phyloP scores from a whole-genome alignment of 2,113 vertebrate genomes.

The Hippocampus comes region DNA sequence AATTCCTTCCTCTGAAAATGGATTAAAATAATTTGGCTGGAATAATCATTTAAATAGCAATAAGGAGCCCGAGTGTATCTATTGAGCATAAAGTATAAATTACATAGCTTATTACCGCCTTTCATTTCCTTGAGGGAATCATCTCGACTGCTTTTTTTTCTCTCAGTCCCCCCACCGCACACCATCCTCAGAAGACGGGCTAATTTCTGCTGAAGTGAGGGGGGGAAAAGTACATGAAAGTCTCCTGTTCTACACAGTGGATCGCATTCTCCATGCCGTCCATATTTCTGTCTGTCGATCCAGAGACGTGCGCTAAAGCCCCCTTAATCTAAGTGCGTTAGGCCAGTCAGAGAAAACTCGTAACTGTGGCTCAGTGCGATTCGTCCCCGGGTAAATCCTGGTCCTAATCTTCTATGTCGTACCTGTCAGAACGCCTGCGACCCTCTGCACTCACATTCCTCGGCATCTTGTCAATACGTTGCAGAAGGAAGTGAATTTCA shows the following conservation, averaged over 20 bases:
- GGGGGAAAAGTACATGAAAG: constrained; percentile 75
- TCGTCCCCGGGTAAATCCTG: constrained; percentile 59
- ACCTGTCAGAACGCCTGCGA: constrained; percentile 64
- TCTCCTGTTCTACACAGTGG: constrained; percentile 72
- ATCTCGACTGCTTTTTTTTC: constrained; percentile 53
- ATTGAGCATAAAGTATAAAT: constrained; percentile 78
- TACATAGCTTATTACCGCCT: constrained; percentile 80
- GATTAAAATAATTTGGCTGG: constrained; percentile 80
- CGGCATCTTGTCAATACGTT: constrained; percentile 64
- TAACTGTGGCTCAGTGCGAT: constrained; percentile 60
- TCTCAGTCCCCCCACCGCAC: constrained; percentile 10
- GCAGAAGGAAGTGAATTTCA: constrained; percentile 64
- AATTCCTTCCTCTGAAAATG: constrained; percentile 75
- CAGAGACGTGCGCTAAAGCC: constrained; percentile 58
- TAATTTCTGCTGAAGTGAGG: constrained; percentile 72
- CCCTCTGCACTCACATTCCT: constrained; percentile 47
- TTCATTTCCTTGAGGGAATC: constrained; percentile 71
- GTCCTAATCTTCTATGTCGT: constrained; percentile 66
- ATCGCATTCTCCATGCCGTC: constrained; percentile 71
- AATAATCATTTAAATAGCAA: constrained; percentile 80
- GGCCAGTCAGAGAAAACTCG: constrained; percentile 60
- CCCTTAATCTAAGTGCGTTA: constrained; percentile 65
- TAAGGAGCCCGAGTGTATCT: constrained; percentile 76
- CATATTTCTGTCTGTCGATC: constrained; percentile 67
- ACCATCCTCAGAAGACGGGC: constrained; percentile 55